Percentiles rank a stretch among this genome's conserved stretches.
Conservation (phyloP, 2,113 vertebrate genomes). For the Etia nguti region DNA sequence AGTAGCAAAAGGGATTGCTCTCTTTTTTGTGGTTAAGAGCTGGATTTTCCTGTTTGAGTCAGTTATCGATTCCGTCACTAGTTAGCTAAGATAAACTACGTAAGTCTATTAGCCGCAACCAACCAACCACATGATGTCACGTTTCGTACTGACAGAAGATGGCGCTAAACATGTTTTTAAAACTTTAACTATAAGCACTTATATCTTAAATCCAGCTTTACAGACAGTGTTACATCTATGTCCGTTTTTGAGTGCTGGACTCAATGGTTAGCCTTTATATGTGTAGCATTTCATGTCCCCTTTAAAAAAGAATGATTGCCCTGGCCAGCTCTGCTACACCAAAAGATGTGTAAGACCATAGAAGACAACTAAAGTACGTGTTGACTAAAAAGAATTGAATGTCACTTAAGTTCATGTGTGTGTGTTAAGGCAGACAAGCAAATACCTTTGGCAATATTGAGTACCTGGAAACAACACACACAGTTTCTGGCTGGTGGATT, state of each 20-base stretch:
- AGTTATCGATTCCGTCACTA: background rate
- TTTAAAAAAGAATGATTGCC: background rate
- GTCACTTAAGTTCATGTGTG: too few species aligned
- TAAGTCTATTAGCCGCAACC: background rate
- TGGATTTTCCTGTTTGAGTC: background rate
- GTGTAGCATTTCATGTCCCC: background rate
- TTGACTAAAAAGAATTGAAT: too few species aligned
- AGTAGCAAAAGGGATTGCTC: too few species aligned
- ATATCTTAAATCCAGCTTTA: background rate
- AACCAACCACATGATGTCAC: background rate
- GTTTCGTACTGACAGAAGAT: background rate
- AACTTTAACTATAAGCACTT: background rate
- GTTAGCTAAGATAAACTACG: background rate
- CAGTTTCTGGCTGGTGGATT: background rate
- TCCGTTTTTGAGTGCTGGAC: background rate
- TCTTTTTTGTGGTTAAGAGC: rapidly evolving
- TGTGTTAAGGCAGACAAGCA: too few species aligned
- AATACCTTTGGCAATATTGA: background rate
- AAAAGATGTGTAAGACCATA: background rate
- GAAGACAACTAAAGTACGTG: background rate
- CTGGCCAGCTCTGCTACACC: background rate
- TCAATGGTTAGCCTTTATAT: background rate
- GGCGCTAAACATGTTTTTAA: background rate
- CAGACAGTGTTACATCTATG: background rate
- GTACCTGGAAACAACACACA: background rate